A percentile compares a stretch with the other conserved stretches of the same genome.
These are phyloP conservation scores for Siderastrea radians DNA, from an alignment of 92 coral and sea anemone species.

Conservation along the genomic window DNA sequence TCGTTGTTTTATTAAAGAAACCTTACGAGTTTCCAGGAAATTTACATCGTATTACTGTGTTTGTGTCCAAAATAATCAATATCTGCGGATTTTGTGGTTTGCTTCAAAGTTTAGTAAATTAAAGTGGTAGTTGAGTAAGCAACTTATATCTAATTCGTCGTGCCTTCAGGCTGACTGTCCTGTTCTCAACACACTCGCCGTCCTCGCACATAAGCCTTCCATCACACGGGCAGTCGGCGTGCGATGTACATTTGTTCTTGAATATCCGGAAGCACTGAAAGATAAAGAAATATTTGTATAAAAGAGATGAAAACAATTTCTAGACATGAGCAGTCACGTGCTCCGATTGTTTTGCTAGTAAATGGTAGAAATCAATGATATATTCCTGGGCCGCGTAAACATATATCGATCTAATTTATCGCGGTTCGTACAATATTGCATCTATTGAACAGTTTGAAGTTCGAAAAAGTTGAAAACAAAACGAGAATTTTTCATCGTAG, in stretches of 20 bases:
- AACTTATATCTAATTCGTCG: not conserved
- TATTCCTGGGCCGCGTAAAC: too few species aligned
- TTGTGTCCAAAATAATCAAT: not conserved
- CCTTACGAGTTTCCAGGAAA: conserved; percentile 2
- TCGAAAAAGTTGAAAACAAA: too few species aligned
- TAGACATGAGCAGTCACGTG: too few species aligned
- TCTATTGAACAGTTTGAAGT: too few species aligned
- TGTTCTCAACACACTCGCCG: conserved; percentile 21
- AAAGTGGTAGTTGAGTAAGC: not conserved
- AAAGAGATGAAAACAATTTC: not conserved
- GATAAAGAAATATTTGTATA: not conserved
- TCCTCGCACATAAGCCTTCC: conserved; percentile 23
- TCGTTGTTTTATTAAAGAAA: conserved; percentile 15
- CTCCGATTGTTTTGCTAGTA: too few species aligned
- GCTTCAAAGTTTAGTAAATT: not conserved
- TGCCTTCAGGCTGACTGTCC: not conserved
- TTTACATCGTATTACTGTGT: conserved; percentile 20
- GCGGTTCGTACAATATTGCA: too few species aligned
- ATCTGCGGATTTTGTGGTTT: not conserved
- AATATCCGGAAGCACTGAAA: conserved; percentile 27
- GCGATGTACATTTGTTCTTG: not conserved
- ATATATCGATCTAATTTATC: too few species aligned
- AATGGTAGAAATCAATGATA: too few species aligned
- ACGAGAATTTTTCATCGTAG: too few species aligned
- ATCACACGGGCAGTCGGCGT: conserved; percentile 4